These are phyloP conservation scores for Vimba vimba DNA, from an alignment of 2,113 vertebrate genomes.

Conservation along the genomic window DNA sequence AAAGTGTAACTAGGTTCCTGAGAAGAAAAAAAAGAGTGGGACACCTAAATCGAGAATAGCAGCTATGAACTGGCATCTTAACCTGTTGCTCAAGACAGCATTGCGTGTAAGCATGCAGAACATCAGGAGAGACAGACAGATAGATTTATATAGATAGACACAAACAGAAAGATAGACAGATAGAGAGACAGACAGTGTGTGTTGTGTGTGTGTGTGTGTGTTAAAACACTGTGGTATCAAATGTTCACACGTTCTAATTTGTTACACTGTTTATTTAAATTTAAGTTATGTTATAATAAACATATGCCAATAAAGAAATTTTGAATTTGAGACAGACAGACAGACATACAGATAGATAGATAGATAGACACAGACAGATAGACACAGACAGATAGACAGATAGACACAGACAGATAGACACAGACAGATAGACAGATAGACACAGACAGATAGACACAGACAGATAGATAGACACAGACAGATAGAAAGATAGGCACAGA, in stretches of 20 bases:
- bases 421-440: too few relatives aligned
- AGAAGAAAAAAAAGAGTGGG: constrained; percentile 22
- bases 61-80: constrained; percentile 32
- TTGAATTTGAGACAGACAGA: neutral
- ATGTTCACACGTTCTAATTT: too few relatives aligned
- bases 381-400: neutral
- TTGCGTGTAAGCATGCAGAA: too few relatives aligned
- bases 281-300: too few relatives aligned
- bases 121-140: neutral
- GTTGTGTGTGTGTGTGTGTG: too few relatives aligned
- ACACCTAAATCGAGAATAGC: constrained; percentile 31
- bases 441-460: neutral
- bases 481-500: neutral
- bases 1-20: constrained; percentile 27
- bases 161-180: neutral
- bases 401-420: neutral
- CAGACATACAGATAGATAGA: neutral
- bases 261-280: too few relatives aligned
- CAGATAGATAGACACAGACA: neutral
- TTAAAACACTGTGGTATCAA: too few relatives aligned
- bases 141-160: fast-evolving
- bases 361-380: neutral
- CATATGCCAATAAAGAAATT: too few relatives aligned
- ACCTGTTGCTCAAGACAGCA: constrained; percentile 37
- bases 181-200: neutral